These are phyloP conservation scores for Lypha dubia DNA, from an alignment of 2,888 invertebrate genomes.

Conservation along the genomic window DNA sequence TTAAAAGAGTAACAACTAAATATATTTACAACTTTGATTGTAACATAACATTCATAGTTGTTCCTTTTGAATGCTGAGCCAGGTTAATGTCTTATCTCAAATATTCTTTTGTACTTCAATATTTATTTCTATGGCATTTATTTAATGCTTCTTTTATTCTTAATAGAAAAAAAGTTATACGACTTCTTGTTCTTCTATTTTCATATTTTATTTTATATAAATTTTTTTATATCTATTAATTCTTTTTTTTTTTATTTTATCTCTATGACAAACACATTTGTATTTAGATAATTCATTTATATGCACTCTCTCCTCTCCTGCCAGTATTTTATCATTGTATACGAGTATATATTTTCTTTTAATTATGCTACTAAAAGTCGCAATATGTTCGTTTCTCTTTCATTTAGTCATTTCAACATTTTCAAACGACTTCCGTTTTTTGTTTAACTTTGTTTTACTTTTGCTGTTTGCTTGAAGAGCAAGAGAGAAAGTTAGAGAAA, in stretches of 20 bases:
- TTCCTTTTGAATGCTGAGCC: not conserved
- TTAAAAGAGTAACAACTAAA: not conserved
- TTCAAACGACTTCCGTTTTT: slow-evolving; percentile 34
- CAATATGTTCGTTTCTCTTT: slow-evolving; percentile 25
- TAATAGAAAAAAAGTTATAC: not conserved
- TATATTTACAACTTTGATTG: not conserved
- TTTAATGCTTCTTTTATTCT: not conserved
- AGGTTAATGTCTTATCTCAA: not conserved
- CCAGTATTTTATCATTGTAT: not conserved
- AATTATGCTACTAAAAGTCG: slow-evolving; percentile 31
- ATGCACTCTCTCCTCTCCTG: not conserved
- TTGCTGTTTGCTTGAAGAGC: slow-evolving; percentile 35
- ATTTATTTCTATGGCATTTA: not conserved
- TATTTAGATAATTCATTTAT: not conserved
- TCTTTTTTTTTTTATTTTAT: slow-evolving; percentile 15
- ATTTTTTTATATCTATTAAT: not conserved
- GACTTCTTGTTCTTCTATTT: not conserved
- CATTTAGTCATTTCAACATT: slow-evolving; percentile 15
- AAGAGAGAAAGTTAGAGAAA: not conserved
- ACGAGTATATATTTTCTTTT: too few species aligned
- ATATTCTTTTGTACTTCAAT: not conserved
- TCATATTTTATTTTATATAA: not conserved
- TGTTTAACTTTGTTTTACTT: slow-evolving; percentile 24
- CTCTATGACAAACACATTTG: slow-evolving; percentile 14
- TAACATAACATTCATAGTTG: not conserved